These are phyloP conservation scores for Danio albolineatus DNA, from an alignment of 2,797 vertebrate genomes.

Conservation along the genomic window DNA sequence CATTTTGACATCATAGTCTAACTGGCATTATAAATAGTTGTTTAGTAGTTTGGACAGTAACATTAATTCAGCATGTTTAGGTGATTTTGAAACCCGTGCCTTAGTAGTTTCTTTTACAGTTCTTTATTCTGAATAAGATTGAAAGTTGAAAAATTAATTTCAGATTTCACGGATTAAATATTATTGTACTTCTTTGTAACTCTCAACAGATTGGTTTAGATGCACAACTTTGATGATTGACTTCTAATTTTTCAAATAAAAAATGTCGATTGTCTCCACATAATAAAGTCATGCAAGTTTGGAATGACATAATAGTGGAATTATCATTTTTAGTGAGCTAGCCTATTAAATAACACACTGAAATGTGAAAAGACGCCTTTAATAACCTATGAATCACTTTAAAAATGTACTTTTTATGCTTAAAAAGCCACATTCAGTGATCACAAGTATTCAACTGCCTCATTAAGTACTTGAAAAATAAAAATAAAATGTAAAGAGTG, in stretches of 20 bases:
- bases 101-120: not conserved
- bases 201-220: too few species aligned
- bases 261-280: not conserved
- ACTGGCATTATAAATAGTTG: not conserved
- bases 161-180: not conserved
- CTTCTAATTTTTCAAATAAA: too few species aligned
- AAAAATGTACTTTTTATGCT: not conserved
- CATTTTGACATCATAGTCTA: not conserved
- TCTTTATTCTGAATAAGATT: not conserved
- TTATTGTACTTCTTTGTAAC: too few species aligned
- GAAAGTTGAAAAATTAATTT: not conserved
- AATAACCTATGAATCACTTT: not conserved
- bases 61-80: too few species aligned
- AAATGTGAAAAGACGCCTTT: not conserved
- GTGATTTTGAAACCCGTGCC: too few species aligned
- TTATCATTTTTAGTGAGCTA: not conserved
- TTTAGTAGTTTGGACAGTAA: not conserved
- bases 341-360: not conserved
- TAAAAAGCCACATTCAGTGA: not conserved
- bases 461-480: not conserved
- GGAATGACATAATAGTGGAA: not conserved
- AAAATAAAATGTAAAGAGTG: not conserved
- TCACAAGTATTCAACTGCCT: not conserved
- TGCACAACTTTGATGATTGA: too few species aligned
- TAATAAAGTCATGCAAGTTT: not conserved